Base-by-base conservation (phyloP, 1,140 invertebrate genomes). In the Drosophila yakuba region DNA sequence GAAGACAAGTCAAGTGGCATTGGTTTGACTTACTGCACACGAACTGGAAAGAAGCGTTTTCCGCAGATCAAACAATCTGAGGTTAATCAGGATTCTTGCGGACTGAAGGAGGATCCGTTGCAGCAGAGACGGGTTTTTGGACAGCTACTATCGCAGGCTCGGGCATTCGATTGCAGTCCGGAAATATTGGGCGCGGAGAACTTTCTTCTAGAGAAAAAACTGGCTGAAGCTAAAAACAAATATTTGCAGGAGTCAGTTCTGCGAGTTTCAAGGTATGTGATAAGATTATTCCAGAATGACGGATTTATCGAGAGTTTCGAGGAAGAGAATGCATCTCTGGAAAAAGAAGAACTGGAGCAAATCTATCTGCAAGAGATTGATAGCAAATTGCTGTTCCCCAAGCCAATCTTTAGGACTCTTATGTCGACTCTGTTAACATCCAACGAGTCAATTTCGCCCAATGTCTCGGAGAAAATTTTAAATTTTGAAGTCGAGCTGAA, bases 41-140 rank as follows among this genome's bases (percentile, higher is more conserved):
- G n/a, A 35, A 60, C 60, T 17, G 60, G 60, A 1, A 43, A 14
- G 3, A 63, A 60, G 25, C 60, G 55, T 25, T 63, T 35, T 63
- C 7, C 17, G 1, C 25, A 14, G 11, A 14, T 15, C 4, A 35
- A 36, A 36, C 0, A 17, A 36, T 2, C 11, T 8, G 14, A 28
- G 6, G 15, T 28, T n/a, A n/a, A 1, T 0, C 5, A 3, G 11
- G 8, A 2, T 15, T 1, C 0, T 23, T 1, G n/a, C 1, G 14
- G 7, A 0, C 14, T 10, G 4, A 23, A 5, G 4, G 20, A 23
- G 14, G 2, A 35, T 7, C 6, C 8, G 0, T 1, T 23, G 2
- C 25, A 20, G 7, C 14, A 60, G 5, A 25, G 3, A 4, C 17
- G 3, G 7, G 11, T 1, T 11, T 43, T 63, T 12, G 4, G 2